A percentile compares a stretch with the other conserved stretches of the same genome.
Evolutionary conservation across 2,888 invertebrate genomes (phyloP).

Genomic region (Flabesymbios commensalis): DNA sequence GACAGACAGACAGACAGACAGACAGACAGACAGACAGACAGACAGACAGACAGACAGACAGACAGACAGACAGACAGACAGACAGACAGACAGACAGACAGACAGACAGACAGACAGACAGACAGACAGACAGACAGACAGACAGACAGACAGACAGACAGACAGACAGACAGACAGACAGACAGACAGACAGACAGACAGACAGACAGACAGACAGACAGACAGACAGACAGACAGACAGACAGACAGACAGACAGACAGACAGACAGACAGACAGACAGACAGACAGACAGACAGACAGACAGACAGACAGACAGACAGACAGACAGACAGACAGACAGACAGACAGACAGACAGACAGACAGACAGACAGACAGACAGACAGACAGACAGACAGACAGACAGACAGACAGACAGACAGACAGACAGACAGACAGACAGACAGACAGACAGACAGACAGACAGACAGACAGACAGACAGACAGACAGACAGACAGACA

Average conservation of each 20-base stretch:
- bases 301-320: conserved; percentile 3
- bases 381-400: conserved; percentile 1
- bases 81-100: conserved; percentile 1
- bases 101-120: conserved; percentile 1
- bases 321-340: conserved; percentile 5
- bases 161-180: conserved; percentile 6
- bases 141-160: conserved; percentile 5
- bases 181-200: conserved; percentile 7
- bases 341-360: conserved; percentile 6
- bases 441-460: conserved; percentile 1
- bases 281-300: conserved; percentile 1
- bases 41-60: conserved; percentile 1
- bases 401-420: conserved; percentile 1
- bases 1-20: conserved; percentile 7
- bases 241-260: conserved; percentile 1
- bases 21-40: conserved; percentile 1
- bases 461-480: conserved; percentile 1
- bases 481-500: conserved; percentile 3
- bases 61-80: conserved; percentile 1
- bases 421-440: conserved; percentile 1
- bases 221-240: conserved; percentile 1
- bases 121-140: conserved; percentile 3
- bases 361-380: conserved; percentile 7
- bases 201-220: conserved; percentile 1
- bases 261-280: conserved; percentile 1